Base-by-base conservation (phyloP, 2,797 vertebrate species). In the Rhincodon typus region DNA sequence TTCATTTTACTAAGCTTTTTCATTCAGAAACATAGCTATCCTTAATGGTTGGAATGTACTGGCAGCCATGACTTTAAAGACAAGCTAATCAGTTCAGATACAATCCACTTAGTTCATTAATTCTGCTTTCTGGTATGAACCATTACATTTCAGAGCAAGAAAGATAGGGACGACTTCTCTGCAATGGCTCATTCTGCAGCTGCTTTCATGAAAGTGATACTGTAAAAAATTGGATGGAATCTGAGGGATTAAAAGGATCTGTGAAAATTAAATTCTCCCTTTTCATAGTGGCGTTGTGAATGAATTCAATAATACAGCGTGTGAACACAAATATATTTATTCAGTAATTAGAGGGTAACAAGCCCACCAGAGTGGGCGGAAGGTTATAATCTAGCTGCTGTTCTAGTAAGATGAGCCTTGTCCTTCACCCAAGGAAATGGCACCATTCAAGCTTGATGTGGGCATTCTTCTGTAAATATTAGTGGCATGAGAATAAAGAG, bases 121-220 rank as follows among this genome's bases (percentile, higher is more conserved):
- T 69, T 67, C 69, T 94, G 93, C 34, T 67, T 42, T 70, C 19
- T 4, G 91, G 67, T 46, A 30, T 50, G 94, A 74, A 94, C 94
- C 67, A 27, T 74, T 94, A 94, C 94, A 94, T 94, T 94, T 94
- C 42, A 70, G 67, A 94, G 50, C 69, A 94, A 94, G 42, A 72
- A 72, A 69, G 67, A 94, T 74, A 46, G 69, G 69, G 46, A 94
- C 6, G 27, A 72, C 42, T 34, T 62, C 69, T 72, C 17, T 27
- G 27, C 23, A 46, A 30, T 74, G 94, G 34, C 69, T 27, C 42
- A 70, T 50, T 94, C 94, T 46, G 17, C 69, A 72, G 69, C 94
- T 94, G 94, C 42, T 91, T 74, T 70, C 69, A 94, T 69, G 69
- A 46, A 94, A 30, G 5, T 12, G 25, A 94, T 72, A 50, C 94